A percentile compares a stretch with the other conserved stretches of the same genome.
These are phyloP conservation scores for Telenomus remus DNA, from an alignment of 1,140 invertebrate genomes.

Conservation along the genomic window DNA sequence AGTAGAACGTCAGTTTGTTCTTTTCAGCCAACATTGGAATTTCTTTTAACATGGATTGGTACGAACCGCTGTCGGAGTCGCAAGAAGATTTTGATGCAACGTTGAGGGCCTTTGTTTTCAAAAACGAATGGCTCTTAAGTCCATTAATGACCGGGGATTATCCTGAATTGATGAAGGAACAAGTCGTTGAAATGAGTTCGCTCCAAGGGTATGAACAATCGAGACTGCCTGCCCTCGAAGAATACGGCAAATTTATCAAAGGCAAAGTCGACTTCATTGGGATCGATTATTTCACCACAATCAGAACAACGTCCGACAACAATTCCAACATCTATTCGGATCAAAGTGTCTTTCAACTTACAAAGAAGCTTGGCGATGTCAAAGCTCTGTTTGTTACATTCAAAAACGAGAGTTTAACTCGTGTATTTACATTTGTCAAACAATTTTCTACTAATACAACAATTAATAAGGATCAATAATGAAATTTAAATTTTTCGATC, in stretches of 20 bases:
- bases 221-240: constrained; percentile 76
- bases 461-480: too few relatives aligned
- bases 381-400: constrained; percentile 10
- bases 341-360: constrained; percentile 1
- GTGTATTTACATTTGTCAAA: constrained; percentile 3
- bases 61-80: constrained; percentile 74
- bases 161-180: constrained; percentile 73
- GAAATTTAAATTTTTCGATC: not conserved
- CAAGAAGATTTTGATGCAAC: constrained; percentile 76
- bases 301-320: constrained; percentile 6
- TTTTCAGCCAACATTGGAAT: constrained; percentile 79
- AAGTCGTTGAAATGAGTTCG: constrained; percentile 70
- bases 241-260: constrained; percentile 67
- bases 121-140: constrained; percentile 76
- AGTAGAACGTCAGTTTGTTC: too few relatives aligned
- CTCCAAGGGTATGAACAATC: constrained; percentile 71
- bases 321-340: constrained; percentile 4
- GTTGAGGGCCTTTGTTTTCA: constrained; percentile 75
- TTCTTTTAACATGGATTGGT: constrained; percentile 79
- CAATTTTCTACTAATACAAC: not conserved
- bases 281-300: constrained; percentile 66
- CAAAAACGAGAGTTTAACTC: constrained; percentile 9
- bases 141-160: constrained; percentile 77
- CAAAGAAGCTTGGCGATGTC: not conserved
- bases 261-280: constrained; percentile 70